Conservation (phyloP, 2,888 invertebrate species). For the Morinoia aosen region DNA sequence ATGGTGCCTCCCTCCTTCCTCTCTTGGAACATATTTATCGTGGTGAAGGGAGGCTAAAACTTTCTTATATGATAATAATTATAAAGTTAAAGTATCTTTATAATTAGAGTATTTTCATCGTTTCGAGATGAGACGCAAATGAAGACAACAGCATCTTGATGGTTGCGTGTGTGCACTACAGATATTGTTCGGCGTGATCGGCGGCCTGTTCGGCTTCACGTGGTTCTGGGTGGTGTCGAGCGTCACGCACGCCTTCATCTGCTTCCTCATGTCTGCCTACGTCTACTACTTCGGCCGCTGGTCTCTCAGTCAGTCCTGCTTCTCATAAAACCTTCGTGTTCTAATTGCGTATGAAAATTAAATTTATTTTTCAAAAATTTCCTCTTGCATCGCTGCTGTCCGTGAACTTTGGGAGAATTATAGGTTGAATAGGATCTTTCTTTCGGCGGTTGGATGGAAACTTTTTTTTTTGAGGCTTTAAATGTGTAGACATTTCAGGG, state of each 20-base stretch:
- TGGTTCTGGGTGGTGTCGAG: conserved; percentile 83
- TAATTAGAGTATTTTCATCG: no score
- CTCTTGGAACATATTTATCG: no score
- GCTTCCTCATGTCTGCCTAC: conserved; percentile 69
- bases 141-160: neutral
- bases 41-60: no score
- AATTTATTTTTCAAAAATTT: neutral
- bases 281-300: conserved; percentile 84
- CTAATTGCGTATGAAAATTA: conserved; percentile 72
- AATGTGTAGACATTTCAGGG: neutral
- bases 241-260: conserved; percentile 66
- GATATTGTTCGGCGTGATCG: conserved; percentile 69
- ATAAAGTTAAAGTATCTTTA: no score
- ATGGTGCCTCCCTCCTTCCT: no score
- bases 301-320: conserved; percentile 72
- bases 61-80: no score
- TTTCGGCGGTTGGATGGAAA: neutral
- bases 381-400: no score
- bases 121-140: no score
- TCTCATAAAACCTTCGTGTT: no score
- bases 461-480: neutral
- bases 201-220: conserved; percentile 78
- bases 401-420: no score
- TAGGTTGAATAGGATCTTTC: no score
- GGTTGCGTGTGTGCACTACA: neutral